Evolutionary conservation across 2,888 invertebrate genomes (phyloP).

Genomic region (Leptura quadrifasciata): DNA sequence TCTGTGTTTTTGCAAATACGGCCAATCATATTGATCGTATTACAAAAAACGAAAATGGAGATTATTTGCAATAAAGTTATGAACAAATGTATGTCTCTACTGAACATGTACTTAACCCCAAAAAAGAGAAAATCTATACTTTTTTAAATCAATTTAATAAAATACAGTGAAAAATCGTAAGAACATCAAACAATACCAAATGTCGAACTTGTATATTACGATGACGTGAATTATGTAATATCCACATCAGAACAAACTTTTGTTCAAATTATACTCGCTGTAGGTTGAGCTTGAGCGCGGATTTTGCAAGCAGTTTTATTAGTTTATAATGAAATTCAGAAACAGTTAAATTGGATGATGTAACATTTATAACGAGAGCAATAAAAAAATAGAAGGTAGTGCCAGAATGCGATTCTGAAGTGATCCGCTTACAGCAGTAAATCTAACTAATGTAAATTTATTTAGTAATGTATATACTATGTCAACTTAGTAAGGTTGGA

Average conservation of each 20-base stretch:
- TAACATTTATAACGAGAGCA: not conserved
- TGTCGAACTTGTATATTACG: too few species aligned
- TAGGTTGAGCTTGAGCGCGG: not conserved
- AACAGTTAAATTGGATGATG: constrained; percentile 1
- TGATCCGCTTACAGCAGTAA: constrained; percentile 1
- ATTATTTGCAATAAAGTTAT: too few species aligned
- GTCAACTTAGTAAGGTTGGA: not conserved
- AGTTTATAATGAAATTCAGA: not conserved
- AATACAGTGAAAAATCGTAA: too few species aligned
- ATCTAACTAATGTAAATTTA: not conserved
- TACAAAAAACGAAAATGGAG: too few species aligned
- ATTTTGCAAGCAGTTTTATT: not conserved
- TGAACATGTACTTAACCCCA: too few species aligned
- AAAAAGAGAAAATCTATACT: too few species aligned
- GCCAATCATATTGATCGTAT: too few species aligned
- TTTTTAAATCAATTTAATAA: too few species aligned
- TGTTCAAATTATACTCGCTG: not conserved
- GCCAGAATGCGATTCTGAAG: not conserved
- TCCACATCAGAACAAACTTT: not conserved
- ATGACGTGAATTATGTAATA: not conserved
- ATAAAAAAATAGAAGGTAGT: not conserved
- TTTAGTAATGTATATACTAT: not conserved
- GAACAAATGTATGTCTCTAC: too few species aligned
- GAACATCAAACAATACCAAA: too few species aligned
- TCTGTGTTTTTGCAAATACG: too few species aligned